phyloP scores from a whole-genome alignment of 2,797 vertebrate species.

The Clarias platycephalus region DNA sequence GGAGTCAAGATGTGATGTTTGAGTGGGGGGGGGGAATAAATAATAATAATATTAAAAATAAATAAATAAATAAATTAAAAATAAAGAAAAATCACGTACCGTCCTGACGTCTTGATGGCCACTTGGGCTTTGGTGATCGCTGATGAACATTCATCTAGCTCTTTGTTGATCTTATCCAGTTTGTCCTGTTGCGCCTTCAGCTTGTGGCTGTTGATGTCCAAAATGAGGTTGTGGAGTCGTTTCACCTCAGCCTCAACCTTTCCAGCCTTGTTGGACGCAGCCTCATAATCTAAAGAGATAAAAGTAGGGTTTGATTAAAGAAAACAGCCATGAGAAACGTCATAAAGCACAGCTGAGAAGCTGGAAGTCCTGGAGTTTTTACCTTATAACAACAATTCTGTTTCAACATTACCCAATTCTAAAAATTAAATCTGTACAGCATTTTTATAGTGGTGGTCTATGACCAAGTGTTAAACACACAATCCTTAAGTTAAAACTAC shows the following conservation, averaged over 20 bases:
- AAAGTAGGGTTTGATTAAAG: background rate
- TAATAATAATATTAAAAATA: too few species aligned
- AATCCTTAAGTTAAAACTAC: too few species aligned
- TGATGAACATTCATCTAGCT: slow-evolving; percentile 85
- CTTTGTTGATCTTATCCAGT: slow-evolving; percentile 84
- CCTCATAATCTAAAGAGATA: slow-evolving; percentile 77
- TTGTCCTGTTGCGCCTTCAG: slow-evolving; percentile 91
- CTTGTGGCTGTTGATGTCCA: slow-evolving; percentile 90
- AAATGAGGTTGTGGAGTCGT: slow-evolving; percentile 84
- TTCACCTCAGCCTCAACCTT: slow-evolving; percentile 89
- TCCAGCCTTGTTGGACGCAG: slow-evolving; percentile 76
- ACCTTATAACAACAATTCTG: background rate
- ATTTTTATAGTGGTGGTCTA: too few species aligned
- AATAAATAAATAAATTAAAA: too few species aligned
- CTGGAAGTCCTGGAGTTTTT: background rate
- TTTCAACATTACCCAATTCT: background rate
- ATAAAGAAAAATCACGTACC: slow-evolving; percentile 69
- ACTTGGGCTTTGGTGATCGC: slow-evolving; percentile 90
- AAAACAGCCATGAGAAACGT: background rate
- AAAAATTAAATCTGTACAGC: background rate
- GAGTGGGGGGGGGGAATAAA: too few species aligned
- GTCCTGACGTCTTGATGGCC: slow-evolving; percentile 86
- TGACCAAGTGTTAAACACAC: background rate
- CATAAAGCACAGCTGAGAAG: background rate
- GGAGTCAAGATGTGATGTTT: too few species aligned